A percentile compares a stretch with the other conserved stretches of the same genome.
phyloP scores from a whole-genome alignment of 1,140 invertebrate species.

The Zophobas morio region DNA sequence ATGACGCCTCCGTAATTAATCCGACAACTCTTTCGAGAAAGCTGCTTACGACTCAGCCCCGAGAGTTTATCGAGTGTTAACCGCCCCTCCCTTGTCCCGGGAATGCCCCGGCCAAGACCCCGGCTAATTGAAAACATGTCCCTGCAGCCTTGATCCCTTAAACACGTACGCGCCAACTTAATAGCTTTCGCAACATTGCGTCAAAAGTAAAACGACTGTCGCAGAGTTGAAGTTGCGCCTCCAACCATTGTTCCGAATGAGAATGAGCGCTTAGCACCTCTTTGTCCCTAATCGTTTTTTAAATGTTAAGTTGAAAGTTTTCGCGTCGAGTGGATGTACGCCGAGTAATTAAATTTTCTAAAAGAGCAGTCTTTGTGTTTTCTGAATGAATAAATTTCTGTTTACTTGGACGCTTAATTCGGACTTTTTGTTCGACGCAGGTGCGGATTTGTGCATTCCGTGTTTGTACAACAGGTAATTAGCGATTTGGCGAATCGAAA shows the following conservation, averaged over 20 bases:
- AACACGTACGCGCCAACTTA: conserved; percentile 30
- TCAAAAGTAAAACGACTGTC: conserved; percentile 26
- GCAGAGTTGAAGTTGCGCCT: neutral
- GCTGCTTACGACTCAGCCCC: too few species aligned
- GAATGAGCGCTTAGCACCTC: neutral
- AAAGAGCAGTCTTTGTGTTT: neutral
- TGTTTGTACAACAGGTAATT: too few species aligned
- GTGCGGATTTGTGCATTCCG: too few species aligned
- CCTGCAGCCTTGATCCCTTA: conserved; percentile 32
- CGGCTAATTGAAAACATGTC: conserved; percentile 34
- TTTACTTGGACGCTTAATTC: neutral
- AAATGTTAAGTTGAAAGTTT: neutral
- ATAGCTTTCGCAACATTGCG: conserved; percentile 37
- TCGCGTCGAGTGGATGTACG: conserved; percentile 1
- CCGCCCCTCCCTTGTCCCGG: conserved; percentile 15
- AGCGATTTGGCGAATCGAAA: too few species aligned
- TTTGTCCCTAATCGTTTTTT: neutral
- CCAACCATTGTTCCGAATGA: neutral
- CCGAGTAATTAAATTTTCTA: neutral
- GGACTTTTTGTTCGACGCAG: too few species aligned
- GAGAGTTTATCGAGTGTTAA: conserved; percentile 12
- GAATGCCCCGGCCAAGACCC: conserved; percentile 8
- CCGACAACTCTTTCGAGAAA: too few species aligned
- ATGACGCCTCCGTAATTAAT: too few species aligned
- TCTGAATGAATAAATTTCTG: conserved; percentile 7